A percentile compares a stretch with the other conserved stretches of the same genome.
Evolutionary conservation across 2,888 invertebrate genomes (phyloP).

Genomic region (Meghimatium bilineatum): DNA sequence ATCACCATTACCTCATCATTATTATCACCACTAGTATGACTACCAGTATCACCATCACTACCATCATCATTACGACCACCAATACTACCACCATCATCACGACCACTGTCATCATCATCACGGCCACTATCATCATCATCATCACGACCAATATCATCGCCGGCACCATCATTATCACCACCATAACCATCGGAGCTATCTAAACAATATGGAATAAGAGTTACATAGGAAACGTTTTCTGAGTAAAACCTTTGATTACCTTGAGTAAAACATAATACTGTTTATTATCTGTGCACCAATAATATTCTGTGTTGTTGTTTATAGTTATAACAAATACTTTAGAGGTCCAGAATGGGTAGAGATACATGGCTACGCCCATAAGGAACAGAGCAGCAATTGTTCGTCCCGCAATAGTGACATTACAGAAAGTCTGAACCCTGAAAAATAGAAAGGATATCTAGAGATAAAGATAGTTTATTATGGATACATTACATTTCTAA

Average conservation of each 20-base stretch:
- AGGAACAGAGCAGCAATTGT: slow-evolving; percentile 45
- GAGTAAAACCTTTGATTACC: slow-evolving; percentile 1
- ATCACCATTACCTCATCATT: too few relatives aligned
- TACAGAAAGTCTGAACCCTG: slow-evolving; percentile 42
- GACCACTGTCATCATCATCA: neutral
- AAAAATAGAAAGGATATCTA: too few relatives aligned
- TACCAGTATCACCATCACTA: too few relatives aligned
- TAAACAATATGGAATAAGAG: too few relatives aligned
- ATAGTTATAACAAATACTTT: slow-evolving; percentile 14
- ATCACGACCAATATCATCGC: neutral
- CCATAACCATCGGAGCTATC: too few relatives aligned
- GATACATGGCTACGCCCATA: slow-evolving; percentile 52
- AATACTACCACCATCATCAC: too few relatives aligned
- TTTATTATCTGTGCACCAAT: slow-evolving; percentile 32
- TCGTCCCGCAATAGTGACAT: slow-evolving; percentile 15
- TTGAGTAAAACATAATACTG: slow-evolving; percentile 23
- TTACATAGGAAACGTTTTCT: too few relatives aligned
- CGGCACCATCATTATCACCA: too few relatives aligned
- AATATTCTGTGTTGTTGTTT: slow-evolving; percentile 19
- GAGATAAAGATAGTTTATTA: too few relatives aligned
- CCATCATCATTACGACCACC: too few relatives aligned
- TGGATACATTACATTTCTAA: too few relatives aligned
- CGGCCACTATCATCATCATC: neutral
- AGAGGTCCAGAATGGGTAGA: slow-evolving; percentile 58
- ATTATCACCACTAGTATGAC: too few relatives aligned